phyloP scores from a whole-genome alignment of 2,797 vertebrate species.

The Onychomys leucogaster region DNA sequence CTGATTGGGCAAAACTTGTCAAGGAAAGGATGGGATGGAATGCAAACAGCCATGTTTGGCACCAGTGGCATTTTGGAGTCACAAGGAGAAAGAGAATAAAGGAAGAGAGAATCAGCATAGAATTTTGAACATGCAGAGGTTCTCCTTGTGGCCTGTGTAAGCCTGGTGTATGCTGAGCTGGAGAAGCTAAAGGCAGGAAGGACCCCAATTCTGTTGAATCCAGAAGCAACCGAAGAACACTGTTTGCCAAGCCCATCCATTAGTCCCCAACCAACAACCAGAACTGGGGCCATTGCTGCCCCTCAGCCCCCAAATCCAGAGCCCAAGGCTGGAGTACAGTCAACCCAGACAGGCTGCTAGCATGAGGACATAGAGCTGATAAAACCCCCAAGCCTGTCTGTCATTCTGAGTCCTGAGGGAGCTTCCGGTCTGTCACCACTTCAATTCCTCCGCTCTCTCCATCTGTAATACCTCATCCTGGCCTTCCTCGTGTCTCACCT shows the following conservation, averaged over 20 bases:
- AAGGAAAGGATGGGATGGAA: conserved; percentile 4
- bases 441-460: not conserved
- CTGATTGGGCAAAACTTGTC: conserved; percentile 63
- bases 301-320: not conserved
- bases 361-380: not conserved
- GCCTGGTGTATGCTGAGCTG: not conserved
- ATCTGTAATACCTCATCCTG: not conserved
- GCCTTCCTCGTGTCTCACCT: not conserved
- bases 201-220: not conserved
- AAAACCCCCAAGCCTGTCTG: not conserved
- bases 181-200: conserved; percentile 20
- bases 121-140: not conserved
- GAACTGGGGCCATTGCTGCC: not conserved
- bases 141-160: not conserved
- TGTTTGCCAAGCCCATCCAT: not conserved
- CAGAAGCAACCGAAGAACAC: not conserved
- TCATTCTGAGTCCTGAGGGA: not conserved
- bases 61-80: not conserved
- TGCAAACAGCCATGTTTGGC: conserved; percentile 39
- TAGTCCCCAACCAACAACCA: not conserved
- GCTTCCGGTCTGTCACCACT: not conserved
- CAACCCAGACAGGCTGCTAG: not conserved
- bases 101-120: not conserved
- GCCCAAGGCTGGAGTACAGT: not conserved
- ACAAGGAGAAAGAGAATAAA: not conserved